These are phyloP conservation scores for Oreochromis niloticus DNA, from an alignment of 2,113 vertebrate species.

Conservation along the genomic window DNA sequence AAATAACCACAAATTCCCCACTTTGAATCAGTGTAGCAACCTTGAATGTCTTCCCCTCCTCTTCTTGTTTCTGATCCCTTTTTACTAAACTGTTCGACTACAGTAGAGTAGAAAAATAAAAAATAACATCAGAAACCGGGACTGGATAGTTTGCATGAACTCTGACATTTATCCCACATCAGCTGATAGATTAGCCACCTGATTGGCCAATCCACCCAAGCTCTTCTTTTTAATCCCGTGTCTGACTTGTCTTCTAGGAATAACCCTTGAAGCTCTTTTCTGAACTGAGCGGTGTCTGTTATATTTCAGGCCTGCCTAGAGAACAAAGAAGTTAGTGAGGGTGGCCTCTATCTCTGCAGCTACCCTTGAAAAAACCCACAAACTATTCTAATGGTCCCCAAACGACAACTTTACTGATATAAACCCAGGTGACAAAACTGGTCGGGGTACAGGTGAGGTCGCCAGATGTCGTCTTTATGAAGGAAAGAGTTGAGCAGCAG, in stretches of 20 bases:
- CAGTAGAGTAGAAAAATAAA: background rate
- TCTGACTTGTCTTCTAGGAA: background rate
- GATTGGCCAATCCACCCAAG: background rate
- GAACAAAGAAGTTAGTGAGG: background rate
- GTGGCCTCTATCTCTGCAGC: background rate
- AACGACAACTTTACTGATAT: background rate
- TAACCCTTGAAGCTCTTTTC: accelerated
- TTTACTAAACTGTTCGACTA: background rate
- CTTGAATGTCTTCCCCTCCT: background rate
- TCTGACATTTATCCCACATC: background rate
- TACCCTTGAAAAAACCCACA: background rate
- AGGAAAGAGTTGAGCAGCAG: background rate
- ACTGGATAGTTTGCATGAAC: background rate
- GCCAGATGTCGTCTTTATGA: background rate
- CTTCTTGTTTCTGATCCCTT: background rate
- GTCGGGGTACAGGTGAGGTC: background rate
- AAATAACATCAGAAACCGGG: background rate
- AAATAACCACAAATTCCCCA: background rate
- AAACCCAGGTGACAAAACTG: background rate
- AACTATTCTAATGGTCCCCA: background rate
- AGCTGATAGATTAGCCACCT: background rate
- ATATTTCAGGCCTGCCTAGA: accelerated
- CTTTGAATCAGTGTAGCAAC: background rate
- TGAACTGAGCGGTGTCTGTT: background rate
- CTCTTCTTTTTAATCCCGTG: background rate